phyloP scores from a whole-genome alignment of 2,113 vertebrate species.

The Amphiprion ocellaris region DNA sequence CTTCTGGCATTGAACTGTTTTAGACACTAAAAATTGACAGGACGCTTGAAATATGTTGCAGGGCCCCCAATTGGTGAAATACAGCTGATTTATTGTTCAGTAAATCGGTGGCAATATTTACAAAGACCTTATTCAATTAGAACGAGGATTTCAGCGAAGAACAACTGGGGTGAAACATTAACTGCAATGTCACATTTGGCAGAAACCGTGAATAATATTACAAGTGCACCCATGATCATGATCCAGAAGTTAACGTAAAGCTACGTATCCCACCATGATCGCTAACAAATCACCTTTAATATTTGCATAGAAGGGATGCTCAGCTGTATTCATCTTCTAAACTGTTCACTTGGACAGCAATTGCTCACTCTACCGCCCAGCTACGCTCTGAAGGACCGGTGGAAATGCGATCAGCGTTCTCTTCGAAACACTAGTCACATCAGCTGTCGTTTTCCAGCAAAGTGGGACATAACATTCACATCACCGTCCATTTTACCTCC shows the following conservation, averaged over 20 bases:
- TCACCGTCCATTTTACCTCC: conserved; percentile 17
- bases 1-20: conserved; percentile 17
- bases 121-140: conserved; percentile 8
- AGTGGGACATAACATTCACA: conserved; percentile 18
- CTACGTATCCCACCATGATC: neutral
- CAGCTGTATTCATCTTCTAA: neutral
- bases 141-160: neutral
- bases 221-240: neutral
- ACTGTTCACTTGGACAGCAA: conserved; percentile 12
- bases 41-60: conserved; percentile 16
- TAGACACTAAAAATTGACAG: conserved; percentile 34
- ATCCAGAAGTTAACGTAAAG: neutral
- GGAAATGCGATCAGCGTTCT: neutral
- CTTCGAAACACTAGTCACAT: neutral
- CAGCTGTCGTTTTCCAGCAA: conserved; percentile 6
- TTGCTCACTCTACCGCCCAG: conserved; percentile 9
- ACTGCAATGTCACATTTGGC: conserved; percentile 12
- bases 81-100: conserved; percentile 25
- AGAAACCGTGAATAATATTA: neutral
- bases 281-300: neutral
- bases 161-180: neutral
- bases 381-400: neutral
- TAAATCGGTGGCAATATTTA: conserved; percentile 8
- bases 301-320: conserved; percentile 12
- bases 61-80: conserved; percentile 5